Evolutionary conservation across 2,797 vertebrate genomes (phyloP).

Genomic region (Spinus pinus): DNA sequence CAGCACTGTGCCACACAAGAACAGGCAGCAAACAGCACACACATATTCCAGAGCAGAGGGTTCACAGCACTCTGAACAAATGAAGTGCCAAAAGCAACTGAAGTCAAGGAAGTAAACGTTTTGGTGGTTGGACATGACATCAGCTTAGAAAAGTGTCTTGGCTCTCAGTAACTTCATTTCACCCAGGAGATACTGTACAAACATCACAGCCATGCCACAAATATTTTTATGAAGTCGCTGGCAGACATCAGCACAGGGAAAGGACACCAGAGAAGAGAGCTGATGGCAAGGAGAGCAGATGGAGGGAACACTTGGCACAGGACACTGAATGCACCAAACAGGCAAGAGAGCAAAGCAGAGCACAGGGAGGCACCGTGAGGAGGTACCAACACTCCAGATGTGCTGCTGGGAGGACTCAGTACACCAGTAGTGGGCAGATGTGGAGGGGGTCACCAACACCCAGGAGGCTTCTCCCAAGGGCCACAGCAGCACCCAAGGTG

Average conservation of each 20-base stretch:
- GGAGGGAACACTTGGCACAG: neutral
- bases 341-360: neutral
- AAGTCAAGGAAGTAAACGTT: neutral
- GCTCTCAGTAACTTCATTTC: neutral
- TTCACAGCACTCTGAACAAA: neutral
- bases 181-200: neutral
- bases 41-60: neutral
- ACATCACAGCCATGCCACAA: neutral
- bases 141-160: neutral
- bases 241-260: neutral
- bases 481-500: neutral
- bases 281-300: neutral
- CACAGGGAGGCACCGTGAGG: neutral
- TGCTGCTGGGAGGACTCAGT: neutral
- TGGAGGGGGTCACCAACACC: neutral
- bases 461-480: neutral
- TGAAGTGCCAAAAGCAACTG: neutral
- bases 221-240: neutral
- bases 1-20: neutral
- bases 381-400: neutral
- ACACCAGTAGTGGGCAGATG: fast-evolving
- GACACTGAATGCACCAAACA: fast-evolving
- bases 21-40: neutral
- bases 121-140: neutral
- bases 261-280: neutral